A percentile compares a stretch with the other conserved stretches of the same genome.
Conservation (phyloP, 2,113 vertebrate species). For the cattle (Bos taurus) region ARS-UCD2.0 NC_037351.1:425501-426000, state of each 20-base stretch:
- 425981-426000: background rate
- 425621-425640: too few relatives aligned
- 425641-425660: background rate
- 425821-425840: background rate
- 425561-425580: background rate
- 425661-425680: background rate
- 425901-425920: background rate
- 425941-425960: background rate
- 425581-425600: background rate
- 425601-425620: too few relatives aligned
- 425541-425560: background rate
- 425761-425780: background rate
- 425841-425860: background rate
- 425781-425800: background rate
- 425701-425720: background rate
- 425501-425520: background rate
- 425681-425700: background rate
- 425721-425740: background rate
- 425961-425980: background rate
- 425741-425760: background rate
- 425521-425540: background rate
- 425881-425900: background rate
- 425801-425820: background rate
- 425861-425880: background rate
- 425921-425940: background rate